A percentile compares a stretch with the other conserved stretches of the same genome.
Evolutionary conservation across 2,113 vertebrate species (phyloP).

Genomic region (Paramisgurnus dabryanus): DNA sequence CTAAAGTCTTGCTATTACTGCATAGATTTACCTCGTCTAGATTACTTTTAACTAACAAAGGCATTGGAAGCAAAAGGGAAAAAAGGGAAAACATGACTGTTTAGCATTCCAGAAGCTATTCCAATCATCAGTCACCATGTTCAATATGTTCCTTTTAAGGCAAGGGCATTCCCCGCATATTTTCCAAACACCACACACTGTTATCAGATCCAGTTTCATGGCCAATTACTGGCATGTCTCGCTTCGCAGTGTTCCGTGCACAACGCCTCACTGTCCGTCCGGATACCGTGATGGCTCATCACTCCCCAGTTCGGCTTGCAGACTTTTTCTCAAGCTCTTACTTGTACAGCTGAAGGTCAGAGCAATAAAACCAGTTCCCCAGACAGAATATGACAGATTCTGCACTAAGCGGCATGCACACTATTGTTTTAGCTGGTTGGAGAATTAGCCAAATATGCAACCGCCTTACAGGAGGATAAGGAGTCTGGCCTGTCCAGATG

Average conservation of each 20-base stretch:
- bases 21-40: too few relatives aligned
- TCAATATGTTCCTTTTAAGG: slow-evolving; percentile 71
- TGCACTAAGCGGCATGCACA: slow-evolving; percentile 14
- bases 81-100: slow-evolving; percentile 48
- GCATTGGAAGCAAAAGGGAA: not conserved
- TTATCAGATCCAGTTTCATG: slow-evolving; percentile 72
- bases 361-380: slow-evolving; percentile 17
- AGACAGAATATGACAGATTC: slow-evolving; percentile 3
- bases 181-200: slow-evolving; percentile 67
- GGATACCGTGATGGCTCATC: slow-evolving; percentile 7
- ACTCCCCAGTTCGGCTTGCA: not conserved
- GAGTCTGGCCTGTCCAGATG: slow-evolving; percentile 6
- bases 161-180: slow-evolving; percentile 68
- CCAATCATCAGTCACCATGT: slow-evolving; percentile 71
- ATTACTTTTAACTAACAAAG: not conserved
- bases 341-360: slow-evolving; percentile 27
- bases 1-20: too few relatives aligned
- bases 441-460: slow-evolving; percentile 17
- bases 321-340: slow-evolving; percentile 24
- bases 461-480: not conserved
- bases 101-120: slow-evolving; percentile 70
- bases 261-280: slow-evolving; percentile 10
- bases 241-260: slow-evolving; percentile 37
- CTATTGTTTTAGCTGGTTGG: not conserved
- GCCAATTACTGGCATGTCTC: slow-evolving; percentile 61